Percentiles rank a stretch among this genome's conserved stretches.
These are phyloP conservation scores for Saccostrea cuccullata DNA, from an alignment of 1,140 invertebrate genomes.

Conservation along the genomic window DNA sequence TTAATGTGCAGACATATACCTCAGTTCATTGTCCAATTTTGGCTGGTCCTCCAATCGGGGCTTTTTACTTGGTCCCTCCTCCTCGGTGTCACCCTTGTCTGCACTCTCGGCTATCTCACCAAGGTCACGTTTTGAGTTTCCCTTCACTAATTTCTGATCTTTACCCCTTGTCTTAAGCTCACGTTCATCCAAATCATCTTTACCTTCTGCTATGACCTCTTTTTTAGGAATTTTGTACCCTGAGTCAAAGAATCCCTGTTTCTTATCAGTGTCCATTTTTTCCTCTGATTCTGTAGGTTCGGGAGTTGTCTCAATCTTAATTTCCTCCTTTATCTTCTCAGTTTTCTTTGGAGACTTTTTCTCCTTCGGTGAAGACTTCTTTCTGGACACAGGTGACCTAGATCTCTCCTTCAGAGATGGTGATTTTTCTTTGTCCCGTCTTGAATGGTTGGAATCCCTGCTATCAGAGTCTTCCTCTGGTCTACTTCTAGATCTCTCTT, in stretches of 20 bases:
- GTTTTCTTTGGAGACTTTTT: constrained; percentile 36
- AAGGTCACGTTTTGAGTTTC: constrained; percentile 31
- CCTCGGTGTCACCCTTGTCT: neutral
- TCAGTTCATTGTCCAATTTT: constrained; percentile 56
- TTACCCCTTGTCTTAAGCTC: constrained; percentile 38
- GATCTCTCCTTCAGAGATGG: constrained; percentile 41
- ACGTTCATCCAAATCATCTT: constrained; percentile 7
- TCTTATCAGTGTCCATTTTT: neutral
- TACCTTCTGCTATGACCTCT: constrained; percentile 20
- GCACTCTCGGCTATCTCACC: neutral
- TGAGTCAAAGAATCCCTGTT: neutral
- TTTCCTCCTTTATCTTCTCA: constrained; percentile 19
- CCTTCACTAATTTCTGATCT: neutral
- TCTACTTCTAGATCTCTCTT: constrained; percentile 23
- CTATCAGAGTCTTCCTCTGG: constrained; percentile 7
- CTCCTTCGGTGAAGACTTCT: neutral
- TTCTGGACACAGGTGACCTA: constrained; percentile 46
- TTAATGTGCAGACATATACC: constrained; percentile 40
- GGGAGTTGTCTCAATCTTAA: constrained; percentile 34
- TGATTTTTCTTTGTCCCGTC: constrained; percentile 43
- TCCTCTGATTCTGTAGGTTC: constrained; percentile 43
- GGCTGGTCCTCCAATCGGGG: constrained; percentile 27
- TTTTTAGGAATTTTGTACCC: constrained; percentile 36
- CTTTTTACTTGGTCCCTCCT: constrained; percentile 45
- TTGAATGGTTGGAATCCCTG: constrained; percentile 40